Evolutionary conservation across 2,797 vertebrate genomes (phyloP).

Genomic region (Molothrus aeneus): DNA sequence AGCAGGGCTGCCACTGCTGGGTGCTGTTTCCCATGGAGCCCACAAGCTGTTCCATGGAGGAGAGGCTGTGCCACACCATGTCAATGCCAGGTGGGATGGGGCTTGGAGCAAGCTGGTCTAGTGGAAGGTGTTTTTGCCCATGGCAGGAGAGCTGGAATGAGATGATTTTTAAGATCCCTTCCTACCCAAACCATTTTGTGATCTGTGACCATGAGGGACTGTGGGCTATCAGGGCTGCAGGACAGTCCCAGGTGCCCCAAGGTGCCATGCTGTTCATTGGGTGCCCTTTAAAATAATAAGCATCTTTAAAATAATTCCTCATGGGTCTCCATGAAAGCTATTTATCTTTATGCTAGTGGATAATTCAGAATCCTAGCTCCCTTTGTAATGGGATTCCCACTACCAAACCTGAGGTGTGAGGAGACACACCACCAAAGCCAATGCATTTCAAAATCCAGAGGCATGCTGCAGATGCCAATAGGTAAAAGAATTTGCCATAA

Average conservation of each 20-base stretch:
- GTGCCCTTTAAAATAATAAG: neutral
- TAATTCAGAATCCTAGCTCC: neutral
- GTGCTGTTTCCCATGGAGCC: neutral
- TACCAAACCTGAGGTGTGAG: neutral
- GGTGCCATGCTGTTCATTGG: rapidly evolving
- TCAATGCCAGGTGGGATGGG: neutral
- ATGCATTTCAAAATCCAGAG: neutral
- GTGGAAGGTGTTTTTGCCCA: neutral
- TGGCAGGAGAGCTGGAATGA: neutral
- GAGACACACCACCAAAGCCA: neutral
- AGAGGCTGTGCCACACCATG: neutral
- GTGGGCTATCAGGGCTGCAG: rapidly evolving
- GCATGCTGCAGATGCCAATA: neutral
- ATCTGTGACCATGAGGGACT: neutral
- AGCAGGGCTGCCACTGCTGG: neutral
- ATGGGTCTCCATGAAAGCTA: neutral
- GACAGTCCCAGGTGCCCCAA: neutral
- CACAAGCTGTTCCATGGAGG: neutral
- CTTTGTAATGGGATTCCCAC: neutral
- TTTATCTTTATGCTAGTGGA: neutral
- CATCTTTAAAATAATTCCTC: neutral
- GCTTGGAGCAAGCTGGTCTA: neutral
- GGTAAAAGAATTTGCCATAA: neutral
- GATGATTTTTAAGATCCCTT: neutral
- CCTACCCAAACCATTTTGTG: neutral